Evolutionary conservation across 2,113 vertebrate genomes (phyloP).

Genomic region (Pungitius pungitius): DNA sequence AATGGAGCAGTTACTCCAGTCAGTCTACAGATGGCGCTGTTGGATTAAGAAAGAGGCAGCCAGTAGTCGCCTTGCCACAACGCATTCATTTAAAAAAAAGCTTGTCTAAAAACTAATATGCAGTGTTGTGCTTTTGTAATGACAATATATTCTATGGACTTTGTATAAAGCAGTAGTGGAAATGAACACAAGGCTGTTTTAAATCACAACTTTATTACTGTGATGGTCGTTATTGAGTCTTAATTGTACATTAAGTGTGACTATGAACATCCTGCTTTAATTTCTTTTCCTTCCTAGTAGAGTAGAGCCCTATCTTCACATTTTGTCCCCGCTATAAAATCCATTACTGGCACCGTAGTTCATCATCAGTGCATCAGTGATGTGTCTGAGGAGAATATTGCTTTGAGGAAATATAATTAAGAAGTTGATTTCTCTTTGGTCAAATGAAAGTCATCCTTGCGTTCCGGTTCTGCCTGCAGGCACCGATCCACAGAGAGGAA

Average conservation of each 20-base stretch:
- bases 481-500: slow-evolving; percentile 33
- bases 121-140: background rate
- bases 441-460: slow-evolving; percentile 59
- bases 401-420: slow-evolving; percentile 25
- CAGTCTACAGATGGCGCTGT: slow-evolving; percentile 67
- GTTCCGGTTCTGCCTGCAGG: slow-evolving; percentile 42
- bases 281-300: background rate
- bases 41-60: slow-evolving; percentile 1
- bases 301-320: background rate
- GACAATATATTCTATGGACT: background rate
- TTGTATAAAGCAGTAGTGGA: background rate
- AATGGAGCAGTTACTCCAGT: background rate
- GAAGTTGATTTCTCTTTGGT: slow-evolving; percentile 47
- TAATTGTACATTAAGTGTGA: background rate
- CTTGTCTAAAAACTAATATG: background rate
- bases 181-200: background rate
- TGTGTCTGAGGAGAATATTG: background rate
- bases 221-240: background rate
- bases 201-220: background rate
- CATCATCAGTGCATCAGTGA: slow-evolving; percentile 15
- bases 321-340: slow-evolving; percentile 5
- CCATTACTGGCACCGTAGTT: background rate
- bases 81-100: background rate
- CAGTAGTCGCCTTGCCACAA: background rate
- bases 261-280: background rate